These are phyloP conservation scores for Thryonomys swinderianus DNA, from an alignment of 2,113 vertebrate species.

Conservation along the genomic window DNA sequence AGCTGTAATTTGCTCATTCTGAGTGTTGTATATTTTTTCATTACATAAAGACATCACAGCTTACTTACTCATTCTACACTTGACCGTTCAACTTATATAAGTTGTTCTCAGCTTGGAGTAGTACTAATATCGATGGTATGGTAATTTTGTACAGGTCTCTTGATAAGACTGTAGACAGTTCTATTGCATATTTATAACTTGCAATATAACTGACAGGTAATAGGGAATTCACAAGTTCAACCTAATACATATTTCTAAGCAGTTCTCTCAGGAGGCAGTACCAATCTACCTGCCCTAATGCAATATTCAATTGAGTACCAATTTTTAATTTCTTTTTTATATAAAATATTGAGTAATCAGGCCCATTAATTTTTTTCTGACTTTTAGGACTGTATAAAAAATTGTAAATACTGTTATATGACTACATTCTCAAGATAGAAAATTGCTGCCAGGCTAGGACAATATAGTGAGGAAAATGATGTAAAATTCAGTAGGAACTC, in stretches of 20 bases:
- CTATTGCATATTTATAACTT: slow-evolving; percentile 37
- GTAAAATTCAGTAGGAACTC: background rate
- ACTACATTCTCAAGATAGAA: slow-evolving; percentile 4
- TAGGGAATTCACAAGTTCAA: slow-evolving; percentile 26
- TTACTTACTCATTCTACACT: slow-evolving; percentile 7
- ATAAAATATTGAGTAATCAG: background rate
- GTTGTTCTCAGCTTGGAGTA: background rate
- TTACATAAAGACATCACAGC: slow-evolving; percentile 32
- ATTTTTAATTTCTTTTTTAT: background rate
- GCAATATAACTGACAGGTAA: slow-evolving; percentile 38
- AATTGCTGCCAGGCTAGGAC: background rate
- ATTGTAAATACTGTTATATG: background rate
- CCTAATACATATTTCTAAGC: background rate
- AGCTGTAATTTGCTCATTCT: background rate
- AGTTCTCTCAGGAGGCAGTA: slow-evolving; percentile 8
- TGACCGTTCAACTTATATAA: background rate
- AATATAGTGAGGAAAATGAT: background rate
- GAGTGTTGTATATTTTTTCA: background rate
- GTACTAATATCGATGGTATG: background rate
- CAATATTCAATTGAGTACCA: background rate
- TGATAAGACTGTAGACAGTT: slow-evolving; percentile 14
- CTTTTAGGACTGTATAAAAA: slow-evolving; percentile 26
- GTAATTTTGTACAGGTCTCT: background rate
- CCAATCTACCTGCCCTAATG: background rate
- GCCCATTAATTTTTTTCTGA: background rate